These are phyloP conservation scores for Capitulum mitella DNA, from an alignment of 2,888 invertebrate species.

Conservation along the genomic window DNA sequence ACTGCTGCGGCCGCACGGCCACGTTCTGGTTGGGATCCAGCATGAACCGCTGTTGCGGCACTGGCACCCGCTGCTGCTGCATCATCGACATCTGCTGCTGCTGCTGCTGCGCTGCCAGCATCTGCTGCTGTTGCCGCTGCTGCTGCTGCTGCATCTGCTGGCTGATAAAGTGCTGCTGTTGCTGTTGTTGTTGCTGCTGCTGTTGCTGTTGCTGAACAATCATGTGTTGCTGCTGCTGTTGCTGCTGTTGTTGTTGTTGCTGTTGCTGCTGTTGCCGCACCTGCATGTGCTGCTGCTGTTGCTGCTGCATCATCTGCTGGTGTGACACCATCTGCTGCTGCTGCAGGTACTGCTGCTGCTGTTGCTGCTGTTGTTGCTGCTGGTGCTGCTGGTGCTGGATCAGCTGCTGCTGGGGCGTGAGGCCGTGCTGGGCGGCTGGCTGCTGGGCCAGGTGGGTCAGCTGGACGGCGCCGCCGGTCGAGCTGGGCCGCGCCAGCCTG, in stretches of 20 bases:
- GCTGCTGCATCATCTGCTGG: conserved; percentile 28
- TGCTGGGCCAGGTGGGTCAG: background rate
- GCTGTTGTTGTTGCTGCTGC: background rate
- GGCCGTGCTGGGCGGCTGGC: background rate
- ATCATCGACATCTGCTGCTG: conserved; percentile 26
- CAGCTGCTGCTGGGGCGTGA: background rate
- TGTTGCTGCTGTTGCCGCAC: conserved; percentile 27
- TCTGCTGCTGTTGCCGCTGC: conserved; percentile 27
- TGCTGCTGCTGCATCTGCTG: conserved; percentile 28
- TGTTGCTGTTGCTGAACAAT: conserved; percentile 11
- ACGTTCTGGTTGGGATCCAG: conserved; percentile 1
- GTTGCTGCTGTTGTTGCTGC: conserved; percentile 26
- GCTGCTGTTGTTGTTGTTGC: conserved; percentile 27
- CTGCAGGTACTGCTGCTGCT: conserved; percentile 27
- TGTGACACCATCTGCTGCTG: conserved; percentile 28
- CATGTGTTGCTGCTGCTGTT: conserved; percentile 19
- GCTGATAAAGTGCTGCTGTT: conserved; percentile 14
- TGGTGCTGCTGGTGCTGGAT: conserved; percentile 4
- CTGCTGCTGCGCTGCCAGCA: conserved; percentile 26
- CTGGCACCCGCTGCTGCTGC: conserved; percentile 22
- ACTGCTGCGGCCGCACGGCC: conserved; percentile 24
- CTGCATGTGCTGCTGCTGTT: conserved; percentile 29
- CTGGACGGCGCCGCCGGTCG: conserved; percentile 11
- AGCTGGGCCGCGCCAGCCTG: conserved; percentile 4
- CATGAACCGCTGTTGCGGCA: conserved; percentile 18